These are phyloP conservation scores for Melanotaenia parkinsoni DNA, from an alignment of 2,797 vertebrate species.

Conservation along the genomic window DNA sequence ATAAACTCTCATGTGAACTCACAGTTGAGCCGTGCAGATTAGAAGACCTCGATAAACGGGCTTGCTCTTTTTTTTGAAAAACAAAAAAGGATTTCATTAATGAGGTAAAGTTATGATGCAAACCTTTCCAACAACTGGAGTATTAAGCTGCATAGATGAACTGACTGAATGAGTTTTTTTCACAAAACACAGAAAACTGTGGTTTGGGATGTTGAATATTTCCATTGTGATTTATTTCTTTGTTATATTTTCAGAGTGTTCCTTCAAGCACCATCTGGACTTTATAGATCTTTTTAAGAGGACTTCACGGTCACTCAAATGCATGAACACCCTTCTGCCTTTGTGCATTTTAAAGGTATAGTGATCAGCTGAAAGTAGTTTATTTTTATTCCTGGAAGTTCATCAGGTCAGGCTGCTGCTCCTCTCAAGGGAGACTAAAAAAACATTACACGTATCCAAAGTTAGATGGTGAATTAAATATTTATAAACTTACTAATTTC, in stretches of 20 bases:
- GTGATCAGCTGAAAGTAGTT: constrained; percentile 14
- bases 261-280: background rate
- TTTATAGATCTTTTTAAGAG: background rate
- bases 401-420: constrained; percentile 39
- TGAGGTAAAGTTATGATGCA: constrained; percentile 55
- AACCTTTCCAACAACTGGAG: constrained; percentile 30
- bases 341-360: background rate
- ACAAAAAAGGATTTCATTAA: constrained; percentile 53
- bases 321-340: background rate
- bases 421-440: constrained; percentile 26
- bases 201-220: background rate
- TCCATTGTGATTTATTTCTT: background rate
- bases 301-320: background rate
- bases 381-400: constrained; percentile 41
- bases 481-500: constrained; percentile 45
- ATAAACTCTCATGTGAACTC: constrained; percentile 65
- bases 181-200: background rate
- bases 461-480: constrained; percentile 44
- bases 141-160: constrained; percentile 11
- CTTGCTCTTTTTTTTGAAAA: constrained; percentile 31
- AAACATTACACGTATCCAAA: constrained; percentile 15
- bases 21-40: constrained; percentile 67
- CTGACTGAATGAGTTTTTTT: background rate
- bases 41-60: constrained; percentile 60
- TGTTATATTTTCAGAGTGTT: background rate